phyloP scores from a whole-genome alignment of 2,797 vertebrate genomes.

The Aratinga solstitialis region DNA sequence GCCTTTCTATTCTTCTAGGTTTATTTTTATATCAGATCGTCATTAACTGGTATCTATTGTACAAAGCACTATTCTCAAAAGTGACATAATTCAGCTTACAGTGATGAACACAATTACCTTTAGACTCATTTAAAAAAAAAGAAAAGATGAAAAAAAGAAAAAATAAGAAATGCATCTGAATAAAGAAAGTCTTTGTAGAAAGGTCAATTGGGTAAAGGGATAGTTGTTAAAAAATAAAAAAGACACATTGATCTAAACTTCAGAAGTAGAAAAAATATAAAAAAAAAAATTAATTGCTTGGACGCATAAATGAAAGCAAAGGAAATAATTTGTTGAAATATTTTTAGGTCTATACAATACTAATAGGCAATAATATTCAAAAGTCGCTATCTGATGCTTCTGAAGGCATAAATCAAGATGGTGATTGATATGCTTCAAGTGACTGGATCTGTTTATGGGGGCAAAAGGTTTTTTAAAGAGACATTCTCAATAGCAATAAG shows the following conservation, averaged over 20 bases:
- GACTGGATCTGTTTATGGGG: background rate
- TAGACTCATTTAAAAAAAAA: background rate
- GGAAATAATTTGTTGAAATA: background rate
- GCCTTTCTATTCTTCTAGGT: conserved; percentile 4
- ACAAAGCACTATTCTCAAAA: conserved; percentile 28
- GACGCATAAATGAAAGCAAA: background rate
- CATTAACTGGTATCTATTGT: conserved; percentile 34
- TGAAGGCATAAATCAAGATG: background rate
- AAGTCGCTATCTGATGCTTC: background rate
- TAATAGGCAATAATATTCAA: background rate
- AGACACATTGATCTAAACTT: background rate
- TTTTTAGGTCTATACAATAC: background rate
- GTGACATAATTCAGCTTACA: conserved; percentile 4
- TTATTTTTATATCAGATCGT: conserved; percentile 46
- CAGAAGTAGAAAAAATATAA: conserved; percentile 4
- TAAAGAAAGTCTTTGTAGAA: conserved; percentile 21
- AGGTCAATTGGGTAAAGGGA: background rate
- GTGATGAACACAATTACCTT: conserved; percentile 27
- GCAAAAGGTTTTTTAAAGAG: background rate
- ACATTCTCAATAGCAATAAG: background rate
- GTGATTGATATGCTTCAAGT: background rate
- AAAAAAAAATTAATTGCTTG: background rate
- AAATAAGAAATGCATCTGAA: background rate
- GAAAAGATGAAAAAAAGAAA: background rate
- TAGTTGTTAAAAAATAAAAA: background rate